Conservation (phyloP, 2,797 vertebrate species). For the Eulemur coronatus region DNA sequence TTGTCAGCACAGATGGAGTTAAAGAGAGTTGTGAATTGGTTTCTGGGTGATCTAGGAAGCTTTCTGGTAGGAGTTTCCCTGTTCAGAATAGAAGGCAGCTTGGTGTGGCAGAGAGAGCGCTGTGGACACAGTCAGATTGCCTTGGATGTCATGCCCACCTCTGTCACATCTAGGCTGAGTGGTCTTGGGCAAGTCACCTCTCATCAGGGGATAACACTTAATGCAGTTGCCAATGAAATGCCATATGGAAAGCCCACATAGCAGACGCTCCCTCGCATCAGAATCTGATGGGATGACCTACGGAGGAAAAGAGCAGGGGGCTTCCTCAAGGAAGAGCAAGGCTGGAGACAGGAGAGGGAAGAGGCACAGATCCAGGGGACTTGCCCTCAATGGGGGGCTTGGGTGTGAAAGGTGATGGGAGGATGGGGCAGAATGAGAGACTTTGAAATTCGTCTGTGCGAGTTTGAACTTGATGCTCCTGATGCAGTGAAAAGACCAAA, state of each 20-base stretch:
- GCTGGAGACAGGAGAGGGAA: neutral
- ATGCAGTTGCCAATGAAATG: neutral
- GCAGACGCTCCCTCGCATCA: neutral
- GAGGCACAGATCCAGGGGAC: neutral
- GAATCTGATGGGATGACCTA: neutral
- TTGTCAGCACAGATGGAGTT: neutral
- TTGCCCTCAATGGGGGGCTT: neutral
- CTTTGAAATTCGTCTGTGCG: neutral
- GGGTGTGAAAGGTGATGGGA: neutral
- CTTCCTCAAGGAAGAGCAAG: neutral
- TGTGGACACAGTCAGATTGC: neutral
- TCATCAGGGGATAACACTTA: neutral
- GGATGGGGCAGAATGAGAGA: neutral
- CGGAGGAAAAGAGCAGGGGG: neutral
- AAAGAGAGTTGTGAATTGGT: neutral
- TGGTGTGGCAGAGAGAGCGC: neutral
- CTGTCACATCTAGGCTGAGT: neutral
- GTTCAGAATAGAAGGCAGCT: neutral
- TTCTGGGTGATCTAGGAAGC: neutral
- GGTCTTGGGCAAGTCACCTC: neutral
- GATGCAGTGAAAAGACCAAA: neutral
- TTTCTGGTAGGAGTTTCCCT: neutral
- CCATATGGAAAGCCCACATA: neutral
- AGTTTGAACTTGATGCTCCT: neutral
- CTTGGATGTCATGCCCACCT: neutral